Evolutionary conservation across 2,797 vertebrate genomes (phyloP).

Genomic region (Eospalax fontanierii): DNA sequence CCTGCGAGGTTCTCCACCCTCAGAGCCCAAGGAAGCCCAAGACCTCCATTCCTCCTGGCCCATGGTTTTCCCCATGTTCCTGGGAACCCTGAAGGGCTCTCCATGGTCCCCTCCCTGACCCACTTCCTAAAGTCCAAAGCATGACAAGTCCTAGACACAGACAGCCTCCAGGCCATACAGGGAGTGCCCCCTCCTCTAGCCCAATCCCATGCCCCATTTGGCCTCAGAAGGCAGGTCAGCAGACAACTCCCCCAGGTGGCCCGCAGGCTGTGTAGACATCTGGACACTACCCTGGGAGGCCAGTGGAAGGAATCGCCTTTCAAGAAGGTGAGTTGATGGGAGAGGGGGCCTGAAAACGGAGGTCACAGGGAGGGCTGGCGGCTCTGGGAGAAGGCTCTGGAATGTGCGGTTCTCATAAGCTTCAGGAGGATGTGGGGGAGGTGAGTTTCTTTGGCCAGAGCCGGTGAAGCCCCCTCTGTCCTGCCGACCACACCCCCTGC

Average conservation of each 20-base stretch:
- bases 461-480: background rate
- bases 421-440: background rate
- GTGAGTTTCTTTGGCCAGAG: background rate
- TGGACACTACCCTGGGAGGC: background rate
- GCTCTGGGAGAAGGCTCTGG: background rate
- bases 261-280: constrained; percentile 71
- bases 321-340: background rate
- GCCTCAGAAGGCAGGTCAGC: background rate
- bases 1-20: background rate
- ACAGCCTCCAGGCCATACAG: accelerated
- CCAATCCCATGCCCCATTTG: background rate
- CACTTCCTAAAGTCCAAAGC: background rate
- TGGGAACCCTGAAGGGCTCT: accelerated
- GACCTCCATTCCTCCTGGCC: accelerated
- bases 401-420: background rate
- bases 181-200: background rate
- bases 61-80: too few species aligned
- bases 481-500: background rate
- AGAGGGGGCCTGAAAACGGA: background rate
- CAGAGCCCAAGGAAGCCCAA: background rate
- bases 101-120: background rate
- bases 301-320: background rate
- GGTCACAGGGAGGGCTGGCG: background rate
- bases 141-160: background rate
- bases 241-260: background rate